phyloP scores from a whole-genome alignment of 2,113 vertebrate species.

The Probosciger aterrimus region DNA sequence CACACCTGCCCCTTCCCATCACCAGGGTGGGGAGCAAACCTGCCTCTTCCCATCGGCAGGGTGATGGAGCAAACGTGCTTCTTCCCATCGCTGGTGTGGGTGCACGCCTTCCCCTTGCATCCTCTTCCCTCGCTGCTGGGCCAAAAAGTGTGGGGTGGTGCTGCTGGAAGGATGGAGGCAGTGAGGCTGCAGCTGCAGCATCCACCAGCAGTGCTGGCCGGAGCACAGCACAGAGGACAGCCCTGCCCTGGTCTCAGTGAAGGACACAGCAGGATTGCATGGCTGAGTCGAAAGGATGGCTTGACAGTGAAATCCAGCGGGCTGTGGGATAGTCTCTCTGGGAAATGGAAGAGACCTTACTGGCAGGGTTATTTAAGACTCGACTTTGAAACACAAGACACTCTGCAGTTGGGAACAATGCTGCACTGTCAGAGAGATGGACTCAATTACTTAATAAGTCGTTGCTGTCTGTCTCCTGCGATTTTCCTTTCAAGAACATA shows the following conservation, averaged over 20 bases:
- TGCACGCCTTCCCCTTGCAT: no score
- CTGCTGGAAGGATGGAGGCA: background rate
- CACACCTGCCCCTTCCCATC: background rate
- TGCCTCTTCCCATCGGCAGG: background rate
- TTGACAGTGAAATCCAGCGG: background rate
- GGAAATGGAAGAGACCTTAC: background rate
- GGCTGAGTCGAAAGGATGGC: rapidly evolving
- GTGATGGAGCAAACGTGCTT: background rate
- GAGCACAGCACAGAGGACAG: no score
- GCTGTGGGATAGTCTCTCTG: background rate
- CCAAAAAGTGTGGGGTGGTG: background rate
- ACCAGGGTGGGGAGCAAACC: background rate
- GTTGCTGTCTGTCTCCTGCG: constrained; percentile 44
- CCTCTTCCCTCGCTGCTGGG: rapidly evolving
- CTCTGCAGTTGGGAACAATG: constrained; percentile 35
- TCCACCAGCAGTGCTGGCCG: rapidly evolving
- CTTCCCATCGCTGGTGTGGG: no score
- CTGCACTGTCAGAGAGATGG: constrained; percentile 54
- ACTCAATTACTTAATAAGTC: constrained; percentile 61
- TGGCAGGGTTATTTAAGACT: constrained; percentile 19
- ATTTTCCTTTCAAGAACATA: constrained; percentile 53
- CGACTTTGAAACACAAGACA: background rate
- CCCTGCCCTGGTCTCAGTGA: background rate
- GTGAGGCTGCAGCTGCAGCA: background rate
- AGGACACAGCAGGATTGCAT: background rate